These are phyloP conservation scores for Bombus sibiricus DNA, from an alignment of 1,140 invertebrate species.

Conservation along the genomic window DNA sequence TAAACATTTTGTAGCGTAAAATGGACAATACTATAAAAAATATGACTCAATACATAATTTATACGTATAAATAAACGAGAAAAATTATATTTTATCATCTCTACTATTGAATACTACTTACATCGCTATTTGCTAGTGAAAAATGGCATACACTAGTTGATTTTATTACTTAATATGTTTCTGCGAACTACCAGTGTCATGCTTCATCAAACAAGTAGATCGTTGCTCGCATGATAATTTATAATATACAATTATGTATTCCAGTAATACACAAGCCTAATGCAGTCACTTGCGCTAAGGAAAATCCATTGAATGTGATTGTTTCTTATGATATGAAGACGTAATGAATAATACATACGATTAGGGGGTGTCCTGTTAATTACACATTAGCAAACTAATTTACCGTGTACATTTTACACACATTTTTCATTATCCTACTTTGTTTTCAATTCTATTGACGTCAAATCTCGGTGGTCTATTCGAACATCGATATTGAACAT, in stretches of 20 bases:
- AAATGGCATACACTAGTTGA: background rate
- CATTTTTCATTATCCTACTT: background rate
- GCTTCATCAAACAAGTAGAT: slow-evolving; percentile 25
- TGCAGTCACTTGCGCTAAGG: background rate
- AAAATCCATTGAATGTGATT: slow-evolving; percentile 1
- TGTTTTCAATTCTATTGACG: background rate
- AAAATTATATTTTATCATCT: background rate
- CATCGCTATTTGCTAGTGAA: background rate
- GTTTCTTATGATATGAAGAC: background rate
- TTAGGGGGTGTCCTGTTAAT: background rate
- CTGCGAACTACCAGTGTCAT: background rate
- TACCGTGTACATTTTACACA: background rate
- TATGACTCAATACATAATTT: background rate
- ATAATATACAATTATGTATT: background rate
- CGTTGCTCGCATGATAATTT: background rate
- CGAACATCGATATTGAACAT: too few species aligned
- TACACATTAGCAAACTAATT: background rate
- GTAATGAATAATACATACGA: background rate
- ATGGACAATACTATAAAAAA: background rate
- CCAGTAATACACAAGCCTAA: background rate
- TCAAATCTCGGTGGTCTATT: background rate
- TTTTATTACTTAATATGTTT: background rate
- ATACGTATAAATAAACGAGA: background rate
- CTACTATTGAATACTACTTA: background rate
- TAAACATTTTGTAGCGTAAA: background rate